phyloP scores from a whole-genome alignment of 2,113 vertebrate species.

The Cyprinus carpio region DNA sequence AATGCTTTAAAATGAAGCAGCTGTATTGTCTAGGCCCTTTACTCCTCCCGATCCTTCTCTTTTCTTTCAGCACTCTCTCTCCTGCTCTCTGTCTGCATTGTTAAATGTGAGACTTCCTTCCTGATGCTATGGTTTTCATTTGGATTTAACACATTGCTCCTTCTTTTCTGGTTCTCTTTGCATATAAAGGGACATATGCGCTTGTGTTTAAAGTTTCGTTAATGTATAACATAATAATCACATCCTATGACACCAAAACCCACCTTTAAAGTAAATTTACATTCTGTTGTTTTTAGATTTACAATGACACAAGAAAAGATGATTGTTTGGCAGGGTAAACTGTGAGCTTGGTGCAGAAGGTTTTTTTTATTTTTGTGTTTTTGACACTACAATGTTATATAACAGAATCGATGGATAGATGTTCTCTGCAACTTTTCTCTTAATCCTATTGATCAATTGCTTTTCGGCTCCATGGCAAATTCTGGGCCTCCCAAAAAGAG shows the following conservation, averaged over 20 bases:
- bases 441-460: not conserved
- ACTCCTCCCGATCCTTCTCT: conserved; percentile 43
- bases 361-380: too few species aligned
- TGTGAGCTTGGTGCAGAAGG: too few species aligned
- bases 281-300: not conserved
- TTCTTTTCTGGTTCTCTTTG: conserved; percentile 58
- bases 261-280: not conserved
- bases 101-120: conserved; percentile 73
- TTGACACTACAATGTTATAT: not conserved
- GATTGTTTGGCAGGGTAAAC: not conserved
- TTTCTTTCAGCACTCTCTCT: conserved; percentile 59
- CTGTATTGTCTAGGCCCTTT: conserved; percentile 56
- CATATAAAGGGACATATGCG: conserved; percentile 58
- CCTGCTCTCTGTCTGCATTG: conserved; percentile 50
- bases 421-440: not conserved
- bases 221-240: conserved; percentile 58
- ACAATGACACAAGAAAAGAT: not conserved
- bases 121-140: conserved; percentile 66
- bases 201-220: conserved; percentile 43
- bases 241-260: not conserved
- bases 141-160: conserved; percentile 63
- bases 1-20: conserved; percentile 50
- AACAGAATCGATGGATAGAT: not conserved
- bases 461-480: conserved; percentile 78
- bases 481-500: conserved; percentile 95